Evolutionary conservation across 2,113 vertebrate species (phyloP), one percentile per base, ranked within the genome.

Genomic region (Columba janthina): DNA sequence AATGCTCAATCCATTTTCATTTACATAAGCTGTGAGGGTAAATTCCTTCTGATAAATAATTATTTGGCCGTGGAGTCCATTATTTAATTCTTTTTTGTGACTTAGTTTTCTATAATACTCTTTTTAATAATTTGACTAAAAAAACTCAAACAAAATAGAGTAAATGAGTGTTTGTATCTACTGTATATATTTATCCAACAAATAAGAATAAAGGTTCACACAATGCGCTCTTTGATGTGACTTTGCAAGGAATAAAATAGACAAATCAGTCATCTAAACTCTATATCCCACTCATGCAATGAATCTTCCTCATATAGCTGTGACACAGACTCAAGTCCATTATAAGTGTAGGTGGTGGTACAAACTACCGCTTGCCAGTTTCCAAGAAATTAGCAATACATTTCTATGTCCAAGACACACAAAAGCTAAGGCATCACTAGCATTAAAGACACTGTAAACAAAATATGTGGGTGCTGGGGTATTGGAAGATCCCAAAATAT

Each of bases 1-100:
- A 94, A 89, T 78, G 34, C 85, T 92, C 56, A 80, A 80, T 94
- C 21, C 24, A 13, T 86, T 95, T 97, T 89, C 3, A 16, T 96
- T 97, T 91, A 64, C 58, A 36, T 81, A 88, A 50, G 28, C 28
- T 89, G 67, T 81, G 29, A 34, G 73, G 50, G 17, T 5, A 91
- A 64, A 84, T 64, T 82, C 60, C 44, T 71, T 12, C 10, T 82
- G 53, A 71, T 69, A 97, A 94, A 93, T 61, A 93, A 89, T 73
- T 94, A 69, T 81, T 86, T 95, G 46, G 7, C 25, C 14, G 70
- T 2, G 5, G 28, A 81, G 5, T 48, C 8, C 2, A 20, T 62
- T 79, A 42, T 54, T 83, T 88, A 60, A 50, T 60, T 54, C 10
- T 67, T 81, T 93, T 28, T 70, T 28, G 24, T 64, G 29, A 19